These are phyloP conservation scores for Poeciliopsis gracilis DNA, from an alignment of 2,797 vertebrate genomes.

Conservation along the genomic window DNA sequence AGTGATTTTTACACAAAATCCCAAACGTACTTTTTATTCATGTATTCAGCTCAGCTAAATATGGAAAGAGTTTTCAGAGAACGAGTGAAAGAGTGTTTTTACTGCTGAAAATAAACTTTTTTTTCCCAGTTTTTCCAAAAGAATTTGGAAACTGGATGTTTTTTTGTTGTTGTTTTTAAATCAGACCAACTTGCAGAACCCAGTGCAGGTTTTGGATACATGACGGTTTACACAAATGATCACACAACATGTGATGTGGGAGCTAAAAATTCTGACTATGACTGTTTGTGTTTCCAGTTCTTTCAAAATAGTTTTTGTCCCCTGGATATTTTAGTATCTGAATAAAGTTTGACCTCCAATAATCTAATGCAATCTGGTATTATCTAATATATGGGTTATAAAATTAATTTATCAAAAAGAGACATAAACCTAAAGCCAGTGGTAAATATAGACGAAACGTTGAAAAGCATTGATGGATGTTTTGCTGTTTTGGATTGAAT, in stretches of 20 bases:
- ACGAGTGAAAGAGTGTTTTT: too few species aligned
- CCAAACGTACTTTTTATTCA: too few species aligned
- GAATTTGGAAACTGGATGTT: too few species aligned
- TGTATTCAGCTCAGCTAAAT: too few species aligned
- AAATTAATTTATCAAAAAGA: background rate
- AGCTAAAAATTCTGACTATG: background rate
- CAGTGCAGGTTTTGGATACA: background rate
- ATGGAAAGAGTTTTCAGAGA: too few species aligned
- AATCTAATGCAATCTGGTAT: background rate
- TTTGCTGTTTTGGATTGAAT: background rate
- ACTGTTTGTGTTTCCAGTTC: background rate
- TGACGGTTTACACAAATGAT: too few species aligned
- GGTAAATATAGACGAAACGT: background rate
- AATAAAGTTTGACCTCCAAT: background rate
- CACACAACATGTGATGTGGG: too few species aligned
- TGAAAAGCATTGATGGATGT: background rate
- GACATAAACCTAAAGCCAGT: background rate
- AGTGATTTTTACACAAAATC: too few species aligned
- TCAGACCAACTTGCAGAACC: too few species aligned
- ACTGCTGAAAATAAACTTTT: too few species aligned
- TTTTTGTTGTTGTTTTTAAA: too few species aligned
- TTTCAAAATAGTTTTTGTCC: background rate
- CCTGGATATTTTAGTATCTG: background rate
- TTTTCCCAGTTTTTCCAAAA: too few species aligned
- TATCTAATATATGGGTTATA: background rate